Evolutionary conservation across 2,113 vertebrate genomes (phyloP), one percentile per base, ranked within the genome.

Genomic region (Callorhinus ursinus): DNA sequence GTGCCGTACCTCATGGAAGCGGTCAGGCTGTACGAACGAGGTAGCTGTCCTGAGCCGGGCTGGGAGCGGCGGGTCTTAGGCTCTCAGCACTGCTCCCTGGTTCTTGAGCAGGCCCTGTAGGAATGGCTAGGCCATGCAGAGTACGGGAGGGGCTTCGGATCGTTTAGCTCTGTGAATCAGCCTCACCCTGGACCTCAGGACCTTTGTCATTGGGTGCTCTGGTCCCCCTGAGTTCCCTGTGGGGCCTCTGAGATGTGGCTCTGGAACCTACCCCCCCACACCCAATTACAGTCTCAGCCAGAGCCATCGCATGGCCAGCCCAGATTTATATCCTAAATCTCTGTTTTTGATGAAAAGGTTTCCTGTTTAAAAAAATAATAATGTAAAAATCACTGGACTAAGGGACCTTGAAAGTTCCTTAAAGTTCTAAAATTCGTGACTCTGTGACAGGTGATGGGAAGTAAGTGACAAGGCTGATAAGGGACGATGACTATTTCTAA

Each of bases 1-100:
- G 99, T 99, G 83, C 99, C 99, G 0, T 99, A 99, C 98, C 98
- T 99, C 93, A 83, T 99, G 93, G 99, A 99, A 98, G 99, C 99
- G 1, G 49, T 99, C 97, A 99, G 99, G 22, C 98, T 99, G 77
- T 97, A 99, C 31, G 99, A 99, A 97, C 99, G 99, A 99, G 99
- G 99, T 99, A 98, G 55, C 53, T 59, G 18, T 80, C 74, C 26
- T 4, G 10, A n/a, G 33, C 24, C 4, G 0, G 55, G 36, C 31
- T 0, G 2, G 22, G 83, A 13, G 63, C 31, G 5, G 57, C n/a
- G 13, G 69, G 51, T 13, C 57, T 7, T 3, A 5, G 72, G 72
- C 71, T 26, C 59, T 33, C 3, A 22, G 57, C 7, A 1, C 26
- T 15, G 31, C n/a, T 8, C 22, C 7, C 69, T 16, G 16, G 19